Conservation (phyloP, 2,888 invertebrate species). For the Trypoxylon attenuatum region DNA sequence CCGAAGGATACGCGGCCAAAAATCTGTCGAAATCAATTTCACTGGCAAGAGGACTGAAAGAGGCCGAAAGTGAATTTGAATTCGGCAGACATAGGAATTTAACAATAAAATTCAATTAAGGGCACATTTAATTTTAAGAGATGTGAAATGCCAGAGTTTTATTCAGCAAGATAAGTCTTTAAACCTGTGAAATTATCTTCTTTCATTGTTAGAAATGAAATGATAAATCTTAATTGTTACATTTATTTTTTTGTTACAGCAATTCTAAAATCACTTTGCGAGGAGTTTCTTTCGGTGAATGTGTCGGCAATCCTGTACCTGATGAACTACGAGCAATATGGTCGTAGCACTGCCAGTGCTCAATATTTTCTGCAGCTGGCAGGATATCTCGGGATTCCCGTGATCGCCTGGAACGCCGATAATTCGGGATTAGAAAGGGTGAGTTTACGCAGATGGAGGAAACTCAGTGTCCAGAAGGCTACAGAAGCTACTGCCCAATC, state of each 20-base stretch:
- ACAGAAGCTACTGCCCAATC: background rate
- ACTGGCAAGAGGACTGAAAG: too few species aligned
- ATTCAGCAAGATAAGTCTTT: too few species aligned
- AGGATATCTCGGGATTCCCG: constrained; percentile 95
- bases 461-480: background rate
- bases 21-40: background rate
- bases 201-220: too few species aligned
- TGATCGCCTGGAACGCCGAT: constrained; percentile 98
- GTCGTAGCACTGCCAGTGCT: constrained; percentile 93
- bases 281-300: constrained; percentile 91
- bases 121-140: too few species aligned
- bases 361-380: constrained; percentile 96
- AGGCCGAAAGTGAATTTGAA: too few species aligned
- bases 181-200: too few species aligned
- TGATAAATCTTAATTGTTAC: too few species aligned
- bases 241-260: constrained; percentile 77
- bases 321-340: constrained; percentile 96
- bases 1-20: background rate
- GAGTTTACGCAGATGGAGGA: constrained; percentile 43
- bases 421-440: constrained; percentile 88
- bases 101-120: too few species aligned
- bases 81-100: too few species aligned
- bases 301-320: constrained; percentile 94
- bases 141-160: too few species aligned
- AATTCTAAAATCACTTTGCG: constrained; percentile 90